Conservation (phyloP, 2,888 invertebrate genomes). For the Monopis laevigella region DNA sequence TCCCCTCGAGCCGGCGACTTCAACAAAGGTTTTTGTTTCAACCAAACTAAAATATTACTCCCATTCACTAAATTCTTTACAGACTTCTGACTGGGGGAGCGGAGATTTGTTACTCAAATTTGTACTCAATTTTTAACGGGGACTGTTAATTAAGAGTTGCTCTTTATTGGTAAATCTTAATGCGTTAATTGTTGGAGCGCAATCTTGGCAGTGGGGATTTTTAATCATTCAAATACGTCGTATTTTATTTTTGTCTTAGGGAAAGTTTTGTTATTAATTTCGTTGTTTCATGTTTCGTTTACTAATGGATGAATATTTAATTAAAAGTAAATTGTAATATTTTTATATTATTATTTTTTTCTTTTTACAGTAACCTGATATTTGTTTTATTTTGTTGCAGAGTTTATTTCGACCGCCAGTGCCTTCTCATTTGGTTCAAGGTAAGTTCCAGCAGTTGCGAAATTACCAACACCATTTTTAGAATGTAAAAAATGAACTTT, state of each 20-base stretch:
- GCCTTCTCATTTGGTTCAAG: no score
- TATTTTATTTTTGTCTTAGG: conserved; percentile 33
- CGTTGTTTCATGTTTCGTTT: not conserved
- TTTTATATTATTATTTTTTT: no score
- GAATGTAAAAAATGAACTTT: no score
- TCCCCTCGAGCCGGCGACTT: conserved; percentile 38
- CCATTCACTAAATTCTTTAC: conserved; percentile 56
- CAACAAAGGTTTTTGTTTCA: conserved; percentile 56
- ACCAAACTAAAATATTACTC: conserved; percentile 66
- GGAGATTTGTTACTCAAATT: conserved; percentile 57
- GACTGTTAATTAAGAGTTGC: conserved; percentile 62
- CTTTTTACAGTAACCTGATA: no score
- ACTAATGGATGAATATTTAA: conserved; percentile 1
- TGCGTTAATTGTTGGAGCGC: conserved; percentile 68
- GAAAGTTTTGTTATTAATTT: conserved; percentile 16
- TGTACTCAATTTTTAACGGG: conserved; percentile 67
- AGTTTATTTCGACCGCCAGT: no score
- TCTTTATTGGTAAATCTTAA: conserved; percentile 64
- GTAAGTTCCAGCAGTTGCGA: no score
- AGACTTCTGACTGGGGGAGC: conserved; percentile 32
- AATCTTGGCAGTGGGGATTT: conserved; percentile 54
- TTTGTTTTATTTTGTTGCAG: no score
- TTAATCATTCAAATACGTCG: conserved; percentile 55
- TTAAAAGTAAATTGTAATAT: not conserved
- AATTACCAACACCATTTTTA: no score